Base-by-base conservation (phyloP, 2,797 vertebrate species). In the Acridotheres tristis region DNA sequence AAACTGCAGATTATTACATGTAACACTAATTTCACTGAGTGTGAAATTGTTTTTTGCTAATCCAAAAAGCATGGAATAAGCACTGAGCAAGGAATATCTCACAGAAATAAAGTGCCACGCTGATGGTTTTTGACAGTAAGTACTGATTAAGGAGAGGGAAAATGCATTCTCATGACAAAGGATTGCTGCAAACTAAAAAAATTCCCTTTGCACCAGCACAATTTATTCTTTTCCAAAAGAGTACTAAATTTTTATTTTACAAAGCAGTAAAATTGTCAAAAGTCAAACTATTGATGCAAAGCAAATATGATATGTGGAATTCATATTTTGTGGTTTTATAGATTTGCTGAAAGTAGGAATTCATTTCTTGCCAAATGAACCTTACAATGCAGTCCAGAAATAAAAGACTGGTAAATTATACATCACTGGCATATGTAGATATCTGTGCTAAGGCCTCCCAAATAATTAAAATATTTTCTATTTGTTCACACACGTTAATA, bases 31-130 rank as follows among this genome's bases (percentile, higher is more conserved):
- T 87, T 90, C 19, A 51, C 32, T 42, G 40, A 2, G 5, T 90
- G 63, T 91, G 84, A 94, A 91, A 90, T 92, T 89, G 12, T 73
- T 43, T 73, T 85, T 74, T 88, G 7, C 53, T 77, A 69, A 78
- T 88, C 40, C 40, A 81, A 50, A 75, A 94, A 82, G 62, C 43
- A 43, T 73, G 32, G 86, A 69, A 85, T 27, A 83, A 84, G 47
- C 36, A 62, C 47, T 63, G 36, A 68, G 19, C 30, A 50, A 68
- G 36, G 36, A 75, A 55, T 62, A 73, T 29, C 14, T 85, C 48
- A 38, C 18, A 45, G 85, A 93, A 90, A 94, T 63, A 57, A 73
- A 74, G 26, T 87, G 13, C 17, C 14, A 23, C 7, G 45, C 21
- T 67, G 51, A 36, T 53, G 6, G 5, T 66, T 89, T 83, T 51